Base-by-base conservation (phyloP, 2,888 invertebrate genomes). In the Boloria selene region DNA sequence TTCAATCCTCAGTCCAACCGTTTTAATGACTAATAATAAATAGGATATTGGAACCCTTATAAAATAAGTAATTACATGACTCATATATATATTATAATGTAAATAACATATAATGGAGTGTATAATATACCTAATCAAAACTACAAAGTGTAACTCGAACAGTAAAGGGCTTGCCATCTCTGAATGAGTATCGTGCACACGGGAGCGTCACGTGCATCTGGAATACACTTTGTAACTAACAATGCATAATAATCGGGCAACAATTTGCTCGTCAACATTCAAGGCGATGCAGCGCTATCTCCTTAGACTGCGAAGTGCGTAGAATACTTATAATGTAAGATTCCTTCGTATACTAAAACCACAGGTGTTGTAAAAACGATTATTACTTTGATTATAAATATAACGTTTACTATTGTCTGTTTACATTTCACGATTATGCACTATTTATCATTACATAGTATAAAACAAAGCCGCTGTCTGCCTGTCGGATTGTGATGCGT, bases 191-290 rank as follows among this genome's bases (percentile, higher is more conserved):
- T 22, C 18, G 49, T 51, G 49, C 52, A 56, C 65, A 62, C 68
- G 65, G 54, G 60, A 51, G 49, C 55, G 44, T 55, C 65, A 64
- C 52, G 64, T 68, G 62, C 59, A 22, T 45, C 45, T 42, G 59
- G 53, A 52, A 60, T 61, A 62, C 63, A 64, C 58, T 63, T 59
- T 26, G 67, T 63, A 60, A 71, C 65, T 49, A 65, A 66, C 68
- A 68, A 64, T 62, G 70, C 70, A 68, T 66, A 67, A 68, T 61
- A 69, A 71, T 71, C 66, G 53, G 59, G 65, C 55, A 63, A 65
- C 65, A 69, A 65, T 66, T 65, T 53, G 38, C 58, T 70, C 61
- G 67, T 65, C 64, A 67, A 44, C 67, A 67, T 69, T 67, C 69
- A 45, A 63, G 61, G 69, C 65, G 58, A 67, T 63, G 54, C 67